Conservation (phyloP, 2,113 vertebrate species). For the Cochlearius cochlearius region DNA sequence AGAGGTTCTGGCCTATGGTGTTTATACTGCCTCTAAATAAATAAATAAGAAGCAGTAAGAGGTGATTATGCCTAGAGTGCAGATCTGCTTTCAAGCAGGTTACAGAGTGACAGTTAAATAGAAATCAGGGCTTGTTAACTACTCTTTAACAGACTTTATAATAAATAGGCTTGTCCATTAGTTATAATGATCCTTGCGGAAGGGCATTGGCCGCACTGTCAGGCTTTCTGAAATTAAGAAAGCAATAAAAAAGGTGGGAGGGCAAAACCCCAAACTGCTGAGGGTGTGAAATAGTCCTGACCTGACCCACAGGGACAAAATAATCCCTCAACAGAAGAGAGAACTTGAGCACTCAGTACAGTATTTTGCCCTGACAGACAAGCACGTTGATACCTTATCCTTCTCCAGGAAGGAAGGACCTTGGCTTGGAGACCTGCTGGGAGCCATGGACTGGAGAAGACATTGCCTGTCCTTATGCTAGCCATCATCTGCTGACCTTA, state of each 20-base stretch:
- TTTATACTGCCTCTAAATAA: conserved; percentile 56
- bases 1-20: neutral
- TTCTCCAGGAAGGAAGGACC: neutral
- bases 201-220: neutral
- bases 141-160: neutral
- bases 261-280: neutral
- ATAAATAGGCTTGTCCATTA: neutral
- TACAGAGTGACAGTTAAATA: conserved; percentile 33
- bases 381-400: neutral
- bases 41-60: conserved; percentile 53
- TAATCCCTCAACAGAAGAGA: neutral
- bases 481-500: neutral
- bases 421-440: neutral
- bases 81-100: conserved; percentile 34
- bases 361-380: neutral
- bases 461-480: neutral
- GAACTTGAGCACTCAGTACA: neutral
- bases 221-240: neutral
- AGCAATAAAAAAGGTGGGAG: neutral
- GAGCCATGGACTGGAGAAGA: neutral
- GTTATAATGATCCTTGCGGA: neutral
- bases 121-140: conserved; percentile 16
- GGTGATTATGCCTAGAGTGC: conserved; percentile 11
- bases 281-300: neutral
- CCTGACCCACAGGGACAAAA: neutral